These are phyloP conservation scores for Lycodopsis pacificus DNA, from an alignment of 2,797 vertebrate genomes.

Conservation along the genomic window DNA sequence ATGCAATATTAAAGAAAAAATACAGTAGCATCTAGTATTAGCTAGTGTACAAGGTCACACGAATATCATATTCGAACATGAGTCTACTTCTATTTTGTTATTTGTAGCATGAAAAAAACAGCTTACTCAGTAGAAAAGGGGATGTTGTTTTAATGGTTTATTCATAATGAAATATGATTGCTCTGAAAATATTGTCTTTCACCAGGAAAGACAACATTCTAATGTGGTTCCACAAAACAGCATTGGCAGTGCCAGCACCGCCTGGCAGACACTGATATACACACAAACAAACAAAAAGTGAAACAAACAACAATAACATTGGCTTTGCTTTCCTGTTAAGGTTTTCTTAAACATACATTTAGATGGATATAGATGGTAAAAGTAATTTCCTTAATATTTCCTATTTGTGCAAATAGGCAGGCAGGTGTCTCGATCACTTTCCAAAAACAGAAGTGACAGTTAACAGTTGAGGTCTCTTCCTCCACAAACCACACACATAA, in stretches of 20 bases:
- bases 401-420: not conserved
- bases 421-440: not conserved
- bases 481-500: slow-evolving; percentile 8
- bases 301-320: not conserved
- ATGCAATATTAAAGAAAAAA: not conserved
- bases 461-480: slow-evolving; percentile 21
- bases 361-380: slow-evolving; percentile 38
- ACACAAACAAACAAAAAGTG: not conserved
- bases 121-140: not conserved
- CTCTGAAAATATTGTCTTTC: not conserved
- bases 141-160: slow-evolving; percentile 8
- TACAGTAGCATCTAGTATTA: not conserved
- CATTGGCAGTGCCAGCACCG: slow-evolving; percentile 59
- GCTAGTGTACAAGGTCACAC: not conserved
- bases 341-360: slow-evolving; percentile 25
- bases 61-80: not conserved
- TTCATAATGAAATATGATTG: slow-evolving; percentile 5
- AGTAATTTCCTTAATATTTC: not conserved
- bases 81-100: not conserved
- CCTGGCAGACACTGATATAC: slow-evolving; percentile 9
- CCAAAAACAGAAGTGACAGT: slow-evolving; percentile 29
- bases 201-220: slow-evolving; percentile 42
- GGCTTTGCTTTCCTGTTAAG: not conserved
- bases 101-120: not conserved
- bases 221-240: slow-evolving; percentile 29